Base-by-base conservation (phyloP, 1,140 invertebrate genomes). In the Saccostrea echinata region DNA sequence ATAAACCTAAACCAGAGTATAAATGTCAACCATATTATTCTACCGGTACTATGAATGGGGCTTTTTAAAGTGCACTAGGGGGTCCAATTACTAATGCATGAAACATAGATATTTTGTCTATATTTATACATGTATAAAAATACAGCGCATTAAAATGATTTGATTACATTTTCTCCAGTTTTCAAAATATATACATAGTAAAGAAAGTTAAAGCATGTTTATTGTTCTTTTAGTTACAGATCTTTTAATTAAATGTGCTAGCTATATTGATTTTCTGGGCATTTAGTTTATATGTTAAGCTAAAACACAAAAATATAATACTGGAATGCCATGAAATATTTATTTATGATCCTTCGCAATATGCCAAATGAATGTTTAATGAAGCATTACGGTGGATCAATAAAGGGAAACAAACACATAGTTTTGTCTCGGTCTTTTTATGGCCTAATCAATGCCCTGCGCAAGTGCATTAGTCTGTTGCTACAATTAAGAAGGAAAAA, bases 301-400 rank as follows among this genome's bases (percentile, higher is more conserved):
- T 76, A 76, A 61, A 76, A 76, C 68, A 76, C 11, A 33, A n/a
- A n/a, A n/a, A 43, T 43, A 43, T 18, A 27, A 76, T 30, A 76
- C 24, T 13, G 24, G 11, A 76, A 76, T 76, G 30, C 13, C 27
- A 33, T 76, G 68, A 76, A 76, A 30, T 30, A 76, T 76, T 76
- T 27, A 76, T 11, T 30, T 33, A 12, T 18, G 68, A 30, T 33
- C 27, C 30, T 76, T 16, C 30, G 33, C 68, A 30, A 30, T 76
- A 33, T 30, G 68, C 68, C 30, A 76, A 76, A 76, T 76, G 30
- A 76, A 76, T 76, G 68, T 76, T 76, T 76, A 30, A 76, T 33
- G 68, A 9, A 27, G 16, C 27, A 76, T 76, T 76, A 76, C 68
- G 8, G 13, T 76, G 68, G 68, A 76, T 76, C 68, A 76, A 76